These are phyloP conservation scores for Discoglossus pictus DNA, from an alignment of 2,797 vertebrate genomes.

Conservation along the genomic window DNA sequence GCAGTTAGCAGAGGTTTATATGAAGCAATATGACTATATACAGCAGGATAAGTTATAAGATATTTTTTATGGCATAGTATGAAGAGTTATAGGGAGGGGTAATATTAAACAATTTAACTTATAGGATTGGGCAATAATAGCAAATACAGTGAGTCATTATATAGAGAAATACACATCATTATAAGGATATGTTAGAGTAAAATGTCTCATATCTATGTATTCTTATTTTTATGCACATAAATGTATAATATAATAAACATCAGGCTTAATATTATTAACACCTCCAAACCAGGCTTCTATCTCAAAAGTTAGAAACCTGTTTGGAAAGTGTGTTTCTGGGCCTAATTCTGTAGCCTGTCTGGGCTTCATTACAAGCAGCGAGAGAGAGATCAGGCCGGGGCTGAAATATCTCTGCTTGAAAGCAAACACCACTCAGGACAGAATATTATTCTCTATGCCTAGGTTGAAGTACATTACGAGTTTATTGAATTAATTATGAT, in stretches of 20 bases:
- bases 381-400: conserved; percentile 85
- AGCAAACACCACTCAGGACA: conserved; percentile 84
- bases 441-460: conserved; percentile 85
- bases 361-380: conserved; percentile 86
- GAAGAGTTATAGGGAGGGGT: too few relatives aligned
- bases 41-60: too few relatives aligned
- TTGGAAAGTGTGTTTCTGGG: conserved; percentile 63
- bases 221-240: too few relatives aligned
- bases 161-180: not conserved
- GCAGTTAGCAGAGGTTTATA: too few relatives aligned
- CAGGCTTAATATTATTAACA: conserved; percentile 65
- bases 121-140: too few relatives aligned
- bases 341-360: conserved; percentile 73
- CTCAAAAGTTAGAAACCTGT: conserved; percentile 57
- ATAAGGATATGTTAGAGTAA: too few relatives aligned
- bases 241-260: too few relatives aligned
- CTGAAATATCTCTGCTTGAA: conserved; percentile 82
- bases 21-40: too few relatives aligned
- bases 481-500: conserved; percentile 99
- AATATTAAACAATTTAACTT: too few relatives aligned
- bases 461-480: conserved; percentile 97
- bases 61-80: too few relatives aligned
- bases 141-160: not conserved
- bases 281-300: conserved; percentile 48
- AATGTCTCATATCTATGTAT: conserved; percentile 10